Evolutionary conservation across 2,797 vertebrate species (phyloP).

Genomic region (Bucorvus abyssinicus): DNA sequence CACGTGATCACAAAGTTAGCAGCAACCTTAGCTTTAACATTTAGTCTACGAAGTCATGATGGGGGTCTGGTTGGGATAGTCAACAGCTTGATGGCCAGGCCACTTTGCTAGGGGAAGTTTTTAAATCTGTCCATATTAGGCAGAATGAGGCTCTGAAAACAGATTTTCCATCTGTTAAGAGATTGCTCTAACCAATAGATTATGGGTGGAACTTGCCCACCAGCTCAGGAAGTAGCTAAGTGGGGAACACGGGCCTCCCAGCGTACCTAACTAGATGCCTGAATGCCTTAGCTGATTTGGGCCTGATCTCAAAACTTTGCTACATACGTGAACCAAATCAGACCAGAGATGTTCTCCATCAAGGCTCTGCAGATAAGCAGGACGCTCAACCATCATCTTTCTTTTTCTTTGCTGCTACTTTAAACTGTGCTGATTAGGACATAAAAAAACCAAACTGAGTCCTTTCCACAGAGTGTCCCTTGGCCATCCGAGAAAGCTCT

Average conservation of each 20-base stretch:
- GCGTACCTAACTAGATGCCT: neutral
- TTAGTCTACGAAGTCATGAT: neutral
- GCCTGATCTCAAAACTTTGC: neutral
- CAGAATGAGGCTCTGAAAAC: conserved; percentile 7
- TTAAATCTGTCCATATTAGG: neutral
- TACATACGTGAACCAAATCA: neutral
- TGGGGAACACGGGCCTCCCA: neutral
- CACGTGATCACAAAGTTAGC: neutral
- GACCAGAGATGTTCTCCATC: neutral
- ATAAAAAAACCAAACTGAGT: neutral
- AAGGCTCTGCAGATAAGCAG: neutral
- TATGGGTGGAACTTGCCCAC: conserved; percentile 1
- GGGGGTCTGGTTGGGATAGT: neutral
- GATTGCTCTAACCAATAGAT: neutral
- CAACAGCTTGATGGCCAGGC: neutral
- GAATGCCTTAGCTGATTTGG: neutral
- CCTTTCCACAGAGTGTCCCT: neutral
- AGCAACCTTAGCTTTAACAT: neutral
- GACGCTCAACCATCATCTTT: neutral
- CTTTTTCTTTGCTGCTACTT: neutral
- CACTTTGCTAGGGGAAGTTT: neutral
- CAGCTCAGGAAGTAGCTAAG: conserved; percentile 26
- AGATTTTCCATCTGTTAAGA: conserved; percentile 30
- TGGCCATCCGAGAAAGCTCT: neutral
- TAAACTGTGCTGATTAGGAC: neutral